Evolutionary conservation across 2,113 vertebrate genomes (phyloP).

Genomic region (Siphamia tubifer): DNA sequence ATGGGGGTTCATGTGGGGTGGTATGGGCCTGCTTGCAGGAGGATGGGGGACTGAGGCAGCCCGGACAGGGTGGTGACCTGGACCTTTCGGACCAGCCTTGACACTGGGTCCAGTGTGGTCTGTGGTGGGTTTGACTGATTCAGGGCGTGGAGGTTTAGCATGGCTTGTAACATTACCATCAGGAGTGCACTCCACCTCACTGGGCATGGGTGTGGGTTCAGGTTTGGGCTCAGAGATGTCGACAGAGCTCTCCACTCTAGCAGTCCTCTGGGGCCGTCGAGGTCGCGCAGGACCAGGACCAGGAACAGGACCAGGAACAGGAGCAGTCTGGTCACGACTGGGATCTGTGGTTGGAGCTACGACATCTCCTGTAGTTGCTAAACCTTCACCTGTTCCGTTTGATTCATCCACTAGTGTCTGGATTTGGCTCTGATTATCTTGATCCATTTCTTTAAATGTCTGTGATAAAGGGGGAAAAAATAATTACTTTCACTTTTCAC

Average conservation of each 20-base stretch:
- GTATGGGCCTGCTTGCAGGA: slow-evolving; percentile 43
- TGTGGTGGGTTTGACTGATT: slow-evolving; percentile 19
- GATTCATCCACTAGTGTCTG: slow-evolving; percentile 27
- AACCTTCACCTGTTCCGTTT: slow-evolving; percentile 12
- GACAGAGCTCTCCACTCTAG: slow-evolving; percentile 69
- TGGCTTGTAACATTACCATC: slow-evolving; percentile 41
- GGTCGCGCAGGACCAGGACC: slow-evolving; percentile 43
- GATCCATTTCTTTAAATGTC: slow-evolving; percentile 72
- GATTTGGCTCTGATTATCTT: slow-evolving; percentile 36
- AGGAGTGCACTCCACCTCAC: slow-evolving; percentile 35
- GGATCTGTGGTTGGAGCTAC: slow-evolving; percentile 2
- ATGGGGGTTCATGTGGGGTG: slow-evolving; percentile 65
- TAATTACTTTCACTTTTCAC: not conserved
- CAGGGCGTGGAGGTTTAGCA: slow-evolving; percentile 28
- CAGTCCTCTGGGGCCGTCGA: slow-evolving; percentile 69
- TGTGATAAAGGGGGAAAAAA: slow-evolving; percentile 22
- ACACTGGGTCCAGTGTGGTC: not conserved
- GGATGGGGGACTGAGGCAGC: slow-evolving; percentile 79
- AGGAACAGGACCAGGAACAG: too few relatives aligned
- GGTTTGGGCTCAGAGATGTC: slow-evolving; percentile 63
- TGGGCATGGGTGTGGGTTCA: slow-evolving; percentile 15
- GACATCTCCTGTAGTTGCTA: not conserved
- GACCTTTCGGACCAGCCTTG: slow-evolving; percentile 58
- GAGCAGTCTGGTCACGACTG: not conserved
- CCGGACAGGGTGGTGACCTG: slow-evolving; percentile 64